phyloP scores from a whole-genome alignment of 2,113 vertebrate genomes.

The Struthidea cinerea region DNA sequence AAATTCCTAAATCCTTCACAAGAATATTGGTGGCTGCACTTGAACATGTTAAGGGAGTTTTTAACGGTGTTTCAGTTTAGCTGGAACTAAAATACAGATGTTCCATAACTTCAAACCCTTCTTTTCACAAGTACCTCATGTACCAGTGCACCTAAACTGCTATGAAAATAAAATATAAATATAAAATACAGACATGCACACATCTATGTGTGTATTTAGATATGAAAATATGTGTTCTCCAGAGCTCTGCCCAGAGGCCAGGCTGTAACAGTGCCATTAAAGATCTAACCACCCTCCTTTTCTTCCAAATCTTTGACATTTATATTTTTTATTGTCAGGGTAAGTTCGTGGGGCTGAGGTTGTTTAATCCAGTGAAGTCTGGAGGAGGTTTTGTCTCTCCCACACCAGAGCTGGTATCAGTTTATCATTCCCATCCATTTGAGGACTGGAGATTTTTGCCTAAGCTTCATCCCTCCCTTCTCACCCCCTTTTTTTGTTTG shows the following conservation, averaged over 20 bases:
- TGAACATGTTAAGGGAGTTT: background rate
- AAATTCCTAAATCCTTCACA: background rate
- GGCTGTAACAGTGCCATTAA: background rate
- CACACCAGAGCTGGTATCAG: background rate
- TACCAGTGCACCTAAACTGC: background rate
- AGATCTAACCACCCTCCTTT: background rate
- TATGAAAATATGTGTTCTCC: background rate
- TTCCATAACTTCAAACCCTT: background rate
- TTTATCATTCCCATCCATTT: background rate
- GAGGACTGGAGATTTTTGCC: background rate
- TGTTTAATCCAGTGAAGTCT: background rate
- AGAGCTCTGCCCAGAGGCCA: background rate
- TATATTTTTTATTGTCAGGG: background rate
- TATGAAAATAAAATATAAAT: background rate
- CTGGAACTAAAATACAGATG: background rate
- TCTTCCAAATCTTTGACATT: background rate
- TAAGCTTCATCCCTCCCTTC: background rate
- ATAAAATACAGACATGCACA: background rate
- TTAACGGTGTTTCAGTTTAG: background rate
- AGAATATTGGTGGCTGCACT: background rate
- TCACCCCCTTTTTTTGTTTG: background rate
- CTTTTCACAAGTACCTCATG: background rate
- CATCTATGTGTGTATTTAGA: accelerated
- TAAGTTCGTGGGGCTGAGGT: background rate
- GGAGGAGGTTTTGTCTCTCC: background rate